Conservation (phyloP, 2,113 vertebrate genomes). For the Pseudolaguvia tuberculata region DNA sequence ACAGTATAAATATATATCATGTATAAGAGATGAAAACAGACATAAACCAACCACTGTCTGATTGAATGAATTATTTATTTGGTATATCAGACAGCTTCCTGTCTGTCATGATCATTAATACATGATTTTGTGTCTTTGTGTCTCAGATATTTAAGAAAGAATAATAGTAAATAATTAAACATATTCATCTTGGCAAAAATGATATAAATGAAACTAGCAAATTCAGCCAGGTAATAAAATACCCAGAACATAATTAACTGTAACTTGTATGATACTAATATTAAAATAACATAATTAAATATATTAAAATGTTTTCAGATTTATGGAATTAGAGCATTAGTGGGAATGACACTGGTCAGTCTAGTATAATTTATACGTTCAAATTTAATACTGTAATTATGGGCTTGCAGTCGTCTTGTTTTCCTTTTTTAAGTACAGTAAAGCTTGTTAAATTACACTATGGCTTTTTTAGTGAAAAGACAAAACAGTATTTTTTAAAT, state of each 20-base stretch:
- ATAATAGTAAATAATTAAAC: conserved; percentile 1
- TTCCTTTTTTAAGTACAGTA: not conserved
- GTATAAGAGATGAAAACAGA: conserved; percentile 62
- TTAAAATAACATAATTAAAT: not conserved
- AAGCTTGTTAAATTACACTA: not conserved
- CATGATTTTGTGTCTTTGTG: conserved; percentile 48
- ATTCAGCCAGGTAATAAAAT: not conserved
- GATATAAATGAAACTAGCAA: not conserved
- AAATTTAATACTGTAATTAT: not conserved
- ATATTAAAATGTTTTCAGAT: not conserved
- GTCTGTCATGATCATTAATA: conserved; percentile 50
- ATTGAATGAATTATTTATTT: conserved; percentile 71
- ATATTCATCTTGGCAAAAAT: not conserved
- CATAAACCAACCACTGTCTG: conserved; percentile 61
- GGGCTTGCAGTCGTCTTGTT: not conserved
- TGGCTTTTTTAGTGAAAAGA: not conserved
- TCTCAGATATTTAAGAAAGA: not conserved
- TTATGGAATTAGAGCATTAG: not conserved
- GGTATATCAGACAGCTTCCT: conserved; percentile 38
- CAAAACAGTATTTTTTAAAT: not conserved
- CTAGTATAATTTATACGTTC: not conserved
- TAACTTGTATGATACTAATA: not conserved
- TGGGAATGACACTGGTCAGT: not conserved
- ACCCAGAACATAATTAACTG: not conserved
- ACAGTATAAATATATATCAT: too few relatives aligned